Evolutionary conservation across 2,888 invertebrate species (phyloP), one percentile per base, ranked within the genome.

Genomic region (Mactromeris polynyma): DNA sequence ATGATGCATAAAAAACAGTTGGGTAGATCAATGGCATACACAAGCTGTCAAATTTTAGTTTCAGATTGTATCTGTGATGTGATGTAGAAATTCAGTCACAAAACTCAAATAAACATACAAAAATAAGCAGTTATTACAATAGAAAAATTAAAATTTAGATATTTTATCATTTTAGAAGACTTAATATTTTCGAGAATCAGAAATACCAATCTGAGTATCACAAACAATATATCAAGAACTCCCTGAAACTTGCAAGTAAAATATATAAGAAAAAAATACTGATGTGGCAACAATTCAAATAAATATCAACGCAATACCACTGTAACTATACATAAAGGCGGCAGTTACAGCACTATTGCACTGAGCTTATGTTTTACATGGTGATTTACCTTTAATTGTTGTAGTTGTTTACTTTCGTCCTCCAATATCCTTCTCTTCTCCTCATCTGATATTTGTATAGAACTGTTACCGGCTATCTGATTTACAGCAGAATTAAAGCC

Each of bases 361-460:
- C 19, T 73, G 36, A 73, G 58, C n/a, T 19, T n/a, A 14, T 42
- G 46, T n/a, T 42, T 79, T 79, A 42, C 42, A 36, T 40, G n/a
- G 9, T 40, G 11, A 2, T 92, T 86, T 91, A 96, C 99, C 98
- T 99, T 99, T 97, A 99, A 98, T 97, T 98, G 98, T 97, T 98
- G 99, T 98, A 99, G 98, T 86, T 98, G 98, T 40, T 99, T 99
- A 97, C 99, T 99, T 96, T 99, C 99, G 96, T 99, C 99, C 42
- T 99, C 99, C 89, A 99, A 97, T 64, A 98, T 98, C 97, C 98
- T 98, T 95, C 98, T 98, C 96, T 98, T 98, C 89, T 99, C 97
- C 86, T 98, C 98, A 96, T 99, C 99, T 96, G 98, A 98, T 90
- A 99, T 94, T 96, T 98, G 98, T 87, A 96, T 93, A 69, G 98